Evolutionary conservation across 2,797 vertebrate genomes (phyloP).

Genomic region (Bradypodion ventrale): DNA sequence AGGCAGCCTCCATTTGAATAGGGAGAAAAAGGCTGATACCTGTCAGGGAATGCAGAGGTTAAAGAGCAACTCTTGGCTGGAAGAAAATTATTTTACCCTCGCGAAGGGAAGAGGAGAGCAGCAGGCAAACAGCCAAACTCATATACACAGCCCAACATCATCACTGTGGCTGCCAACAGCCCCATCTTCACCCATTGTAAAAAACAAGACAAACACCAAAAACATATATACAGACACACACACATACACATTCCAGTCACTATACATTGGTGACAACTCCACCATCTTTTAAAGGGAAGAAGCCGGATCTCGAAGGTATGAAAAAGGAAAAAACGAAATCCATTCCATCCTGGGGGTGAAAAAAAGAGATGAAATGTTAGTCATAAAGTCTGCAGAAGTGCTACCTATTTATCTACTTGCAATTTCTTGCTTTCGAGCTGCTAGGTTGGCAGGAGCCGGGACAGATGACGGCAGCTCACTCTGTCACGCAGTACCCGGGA

Average conservation of each 20-base stretch:
- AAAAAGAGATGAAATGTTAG: neutral
- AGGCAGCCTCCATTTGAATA: neutral
- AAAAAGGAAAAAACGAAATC: neutral
- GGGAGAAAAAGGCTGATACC: neutral
- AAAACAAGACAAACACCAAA: neutral
- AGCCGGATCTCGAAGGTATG: neutral
- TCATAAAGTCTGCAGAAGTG: neutral
- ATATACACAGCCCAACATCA: neutral
- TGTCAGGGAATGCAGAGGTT: neutral
- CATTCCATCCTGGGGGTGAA: neutral
- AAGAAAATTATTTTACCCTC: neutral
- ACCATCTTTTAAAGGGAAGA: neutral
- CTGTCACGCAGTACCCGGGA: too few relatives aligned
- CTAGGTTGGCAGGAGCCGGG: too few relatives aligned
- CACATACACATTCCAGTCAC: neutral
- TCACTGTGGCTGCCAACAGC: neutral
- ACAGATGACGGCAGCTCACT: too few relatives aligned
- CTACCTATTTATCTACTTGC: too few relatives aligned
- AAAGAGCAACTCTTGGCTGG: neutral
- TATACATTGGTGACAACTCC: neutral
- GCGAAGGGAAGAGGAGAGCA: neutral
- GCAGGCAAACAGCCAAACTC: neutral
- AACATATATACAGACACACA: neutral
- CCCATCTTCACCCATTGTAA: neutral
- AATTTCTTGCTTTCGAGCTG: too few relatives aligned